Evolutionary conservation across 2,797 vertebrate genomes (phyloP).

Genomic region (Hemibagrus guttatus): DNA sequence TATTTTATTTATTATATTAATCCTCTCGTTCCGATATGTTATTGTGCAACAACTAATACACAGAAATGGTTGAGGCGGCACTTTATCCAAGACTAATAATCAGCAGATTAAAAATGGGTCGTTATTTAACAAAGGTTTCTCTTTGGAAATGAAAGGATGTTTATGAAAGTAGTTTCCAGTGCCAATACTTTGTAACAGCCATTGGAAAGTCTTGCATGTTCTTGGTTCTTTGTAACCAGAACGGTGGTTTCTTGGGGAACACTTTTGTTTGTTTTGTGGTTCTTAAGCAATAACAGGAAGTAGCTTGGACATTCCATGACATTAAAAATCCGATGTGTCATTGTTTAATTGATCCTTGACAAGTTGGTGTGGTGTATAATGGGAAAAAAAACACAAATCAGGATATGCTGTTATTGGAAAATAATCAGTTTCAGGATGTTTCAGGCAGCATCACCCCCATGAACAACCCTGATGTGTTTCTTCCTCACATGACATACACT

Average conservation of each 20-base stretch:
- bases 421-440: background rate
- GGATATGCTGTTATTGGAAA: background rate
- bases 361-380: background rate
- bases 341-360: background rate
- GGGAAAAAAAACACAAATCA: background rate
- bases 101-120: background rate
- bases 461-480: background rate
- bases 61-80: background rate
- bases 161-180: background rate
- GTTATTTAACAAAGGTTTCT: background rate
- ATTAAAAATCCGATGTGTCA: background rate
- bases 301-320: background rate
- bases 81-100: background rate
- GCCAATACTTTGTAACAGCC: background rate
- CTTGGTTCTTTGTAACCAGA: no score
- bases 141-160: no score
- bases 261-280: background rate
- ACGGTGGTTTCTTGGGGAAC: background rate
- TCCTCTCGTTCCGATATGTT: background rate
- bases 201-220: background rate
- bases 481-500: background rate
- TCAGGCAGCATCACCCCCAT: background rate
- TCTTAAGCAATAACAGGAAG: background rate
- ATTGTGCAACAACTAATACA: background rate
- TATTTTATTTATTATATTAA: background rate